Conservation (phyloP, 53 echinoderm and acorn worm species). For the Holothuria leucospilota region DNA sequence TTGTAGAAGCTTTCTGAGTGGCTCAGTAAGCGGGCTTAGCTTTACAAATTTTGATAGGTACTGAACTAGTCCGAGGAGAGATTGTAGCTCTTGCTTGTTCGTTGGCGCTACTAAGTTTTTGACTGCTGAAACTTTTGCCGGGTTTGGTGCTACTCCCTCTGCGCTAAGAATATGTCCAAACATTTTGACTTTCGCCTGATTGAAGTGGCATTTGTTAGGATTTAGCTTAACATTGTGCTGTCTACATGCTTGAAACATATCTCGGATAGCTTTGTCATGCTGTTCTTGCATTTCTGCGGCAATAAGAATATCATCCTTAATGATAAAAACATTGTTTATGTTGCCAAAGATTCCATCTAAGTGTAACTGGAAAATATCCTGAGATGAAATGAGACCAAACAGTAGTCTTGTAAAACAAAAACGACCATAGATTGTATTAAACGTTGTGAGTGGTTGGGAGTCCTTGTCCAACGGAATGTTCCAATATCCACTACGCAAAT, state of each 20-base stretch:
- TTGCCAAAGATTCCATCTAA: constrained; percentile 43
- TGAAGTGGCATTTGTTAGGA: constrained; percentile 37
- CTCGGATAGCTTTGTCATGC: constrained; percentile 29
- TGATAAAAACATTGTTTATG: constrained; percentile 28
- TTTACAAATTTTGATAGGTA: constrained; percentile 22
- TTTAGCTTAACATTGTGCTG: constrained; percentile 48
- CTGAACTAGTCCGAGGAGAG: no score
- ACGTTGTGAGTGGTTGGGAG: constrained; percentile 45
- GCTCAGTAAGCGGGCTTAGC: constrained; percentile 33
- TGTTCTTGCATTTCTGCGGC: constrained; percentile 31
- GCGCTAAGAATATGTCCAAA: constrained; percentile 41
- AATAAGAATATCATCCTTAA: constrained; percentile 49
- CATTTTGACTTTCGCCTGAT: constrained; percentile 21
- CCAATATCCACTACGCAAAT: constrained; percentile 49
- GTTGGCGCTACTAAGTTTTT: constrained; percentile 37
- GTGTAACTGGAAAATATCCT: no score
- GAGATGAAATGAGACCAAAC: constrained; percentile 44
- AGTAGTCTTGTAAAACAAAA: constrained; percentile 44
- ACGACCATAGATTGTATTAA: constrained; percentile 44
- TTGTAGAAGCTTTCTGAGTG: constrained; percentile 31
- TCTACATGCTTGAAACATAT: constrained; percentile 34
- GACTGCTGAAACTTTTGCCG: constrained; percentile 36
- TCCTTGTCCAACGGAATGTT: constrained; percentile 36
- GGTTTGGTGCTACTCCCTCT: constrained; percentile 51
- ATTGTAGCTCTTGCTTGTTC: constrained; percentile 52